Conservation (phyloP, 2,888 invertebrate species). For the Epinotia demarniana region DNA sequence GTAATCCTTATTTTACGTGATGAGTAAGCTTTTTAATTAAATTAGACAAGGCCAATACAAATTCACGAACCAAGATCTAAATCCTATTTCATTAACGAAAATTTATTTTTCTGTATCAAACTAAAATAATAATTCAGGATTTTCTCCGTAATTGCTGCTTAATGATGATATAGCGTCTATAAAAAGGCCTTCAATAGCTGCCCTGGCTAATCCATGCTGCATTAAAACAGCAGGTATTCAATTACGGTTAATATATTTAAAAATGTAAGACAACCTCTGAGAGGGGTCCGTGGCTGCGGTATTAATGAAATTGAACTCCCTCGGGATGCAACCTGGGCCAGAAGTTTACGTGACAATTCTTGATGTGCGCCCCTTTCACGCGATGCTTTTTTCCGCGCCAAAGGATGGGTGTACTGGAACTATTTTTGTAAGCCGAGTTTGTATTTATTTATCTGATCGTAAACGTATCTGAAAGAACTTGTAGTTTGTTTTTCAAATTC, state of each 20-base stretch:
- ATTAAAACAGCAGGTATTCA: conserved; percentile 73
- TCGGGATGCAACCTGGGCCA: conserved; percentile 63
- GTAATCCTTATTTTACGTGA: background rate
- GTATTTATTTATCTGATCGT: no score
- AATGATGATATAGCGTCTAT: conserved; percentile 39
- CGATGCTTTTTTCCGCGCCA: conserved; percentile 3
- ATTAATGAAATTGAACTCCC: conserved; percentile 83
- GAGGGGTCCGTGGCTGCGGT: conserved; percentile 61
- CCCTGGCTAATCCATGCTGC: conserved; percentile 72
- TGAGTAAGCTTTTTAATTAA: conserved; percentile 7
- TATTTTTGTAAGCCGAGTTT: no score
- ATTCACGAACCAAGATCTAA: background rate
- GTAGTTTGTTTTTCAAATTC: no score
- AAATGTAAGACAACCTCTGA: conserved; percentile 70
- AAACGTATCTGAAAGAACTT: no score
- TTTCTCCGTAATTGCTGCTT: conserved; percentile 25
- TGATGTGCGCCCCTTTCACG: conserved; percentile 5
- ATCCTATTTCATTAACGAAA: background rate
- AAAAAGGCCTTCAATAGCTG: conserved; percentile 49
- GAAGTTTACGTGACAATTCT: conserved; percentile 54
- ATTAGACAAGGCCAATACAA: background rate
- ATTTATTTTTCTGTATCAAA: conserved; percentile 15
- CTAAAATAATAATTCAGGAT: conserved; percentile 27
- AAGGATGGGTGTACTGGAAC: background rate
- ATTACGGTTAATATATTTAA: conserved; percentile 78